These are phyloP conservation scores for Oxyura jamaicensis DNA, from an alignment of 2,113 vertebrate species.

Conservation along the genomic window DNA sequence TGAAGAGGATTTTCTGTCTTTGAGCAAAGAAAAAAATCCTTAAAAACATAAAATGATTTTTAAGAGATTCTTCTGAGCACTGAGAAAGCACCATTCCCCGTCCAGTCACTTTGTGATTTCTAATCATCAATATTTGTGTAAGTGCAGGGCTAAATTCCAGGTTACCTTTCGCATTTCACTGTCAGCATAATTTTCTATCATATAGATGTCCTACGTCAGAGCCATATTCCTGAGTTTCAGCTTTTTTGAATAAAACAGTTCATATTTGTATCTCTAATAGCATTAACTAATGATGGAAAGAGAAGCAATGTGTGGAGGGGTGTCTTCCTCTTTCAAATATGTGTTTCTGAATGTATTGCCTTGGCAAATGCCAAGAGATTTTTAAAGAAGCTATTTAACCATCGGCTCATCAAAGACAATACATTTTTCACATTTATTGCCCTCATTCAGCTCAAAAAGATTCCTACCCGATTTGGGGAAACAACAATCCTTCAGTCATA, in stretches of 20 bases:
- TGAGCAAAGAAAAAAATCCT: not conserved
- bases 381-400: constrained; percentile 27
- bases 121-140: not conserved
- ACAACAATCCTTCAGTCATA: not conserved
- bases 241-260: not conserved
- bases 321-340: not conserved
- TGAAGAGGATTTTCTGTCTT: not conserved
- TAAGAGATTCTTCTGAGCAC: not conserved
- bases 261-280: not conserved
- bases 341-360: not conserved
- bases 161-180: not conserved
- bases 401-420: constrained; percentile 15
- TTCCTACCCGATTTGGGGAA: constrained; percentile 9
- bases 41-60: not conserved
- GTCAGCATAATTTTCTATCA: fast-evolving
- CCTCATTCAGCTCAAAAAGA: not conserved
- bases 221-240: not conserved
- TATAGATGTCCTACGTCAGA: not conserved
- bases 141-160: not conserved
- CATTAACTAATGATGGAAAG: not conserved
- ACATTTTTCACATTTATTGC: constrained; percentile 7
- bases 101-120: not conserved
- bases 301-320: not conserved
- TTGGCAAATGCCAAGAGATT: not conserved
- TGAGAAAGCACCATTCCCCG: not conserved